A percentile compares a stretch with the other conserved stretches of the same genome.
These are phyloP conservation scores for Drosophila setifemur DNA, from an alignment of 1,140 invertebrate genomes.

Conservation along the genomic window DNA sequence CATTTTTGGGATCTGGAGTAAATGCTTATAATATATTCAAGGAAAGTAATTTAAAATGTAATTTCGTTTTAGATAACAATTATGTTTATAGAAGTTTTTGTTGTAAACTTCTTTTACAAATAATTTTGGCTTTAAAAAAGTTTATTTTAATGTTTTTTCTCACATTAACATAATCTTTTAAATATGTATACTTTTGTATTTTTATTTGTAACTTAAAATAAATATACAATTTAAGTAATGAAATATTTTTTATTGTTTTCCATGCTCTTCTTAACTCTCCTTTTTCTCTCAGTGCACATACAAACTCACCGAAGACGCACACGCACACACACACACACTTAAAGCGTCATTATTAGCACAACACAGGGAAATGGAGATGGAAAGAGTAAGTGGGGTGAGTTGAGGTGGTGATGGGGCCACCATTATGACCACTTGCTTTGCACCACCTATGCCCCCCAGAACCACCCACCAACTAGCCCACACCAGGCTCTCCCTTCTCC, in stretches of 20 bases:
- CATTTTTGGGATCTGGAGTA: no score
- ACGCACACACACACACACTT: slow-evolving; percentile 45
- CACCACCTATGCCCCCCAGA: slow-evolving; percentile 3
- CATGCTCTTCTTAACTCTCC: no score
- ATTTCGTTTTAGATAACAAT: no score
- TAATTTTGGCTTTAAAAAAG: no score
- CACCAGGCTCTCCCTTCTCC: not conserved
- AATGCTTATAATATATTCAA: no score
- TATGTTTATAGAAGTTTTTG: no score
- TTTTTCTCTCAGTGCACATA: slow-evolving; percentile 7
- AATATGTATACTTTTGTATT: no score
- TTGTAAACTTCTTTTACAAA: no score
- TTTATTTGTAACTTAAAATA: not conserved
- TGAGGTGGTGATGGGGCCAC: slow-evolving; percentile 26
- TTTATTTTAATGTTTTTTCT: no score
- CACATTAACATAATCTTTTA: no score
- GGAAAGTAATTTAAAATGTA: no score
- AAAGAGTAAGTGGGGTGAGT: slow-evolving; percentile 1
- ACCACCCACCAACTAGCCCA: not conserved
- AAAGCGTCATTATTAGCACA: slow-evolving; percentile 78
- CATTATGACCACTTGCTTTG: slow-evolving; percentile 74
- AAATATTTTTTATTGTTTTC: no score
- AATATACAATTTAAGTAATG: not conserved
- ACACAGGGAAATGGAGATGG: slow-evolving; percentile 32
- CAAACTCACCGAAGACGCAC: slow-evolving; percentile 8